A percentile compares a stretch with the other conserved stretches of the same genome.
Evolutionary conservation across 2,797 vertebrate genomes (phyloP).

Genomic region (Anguilla pacifica): DNA sequence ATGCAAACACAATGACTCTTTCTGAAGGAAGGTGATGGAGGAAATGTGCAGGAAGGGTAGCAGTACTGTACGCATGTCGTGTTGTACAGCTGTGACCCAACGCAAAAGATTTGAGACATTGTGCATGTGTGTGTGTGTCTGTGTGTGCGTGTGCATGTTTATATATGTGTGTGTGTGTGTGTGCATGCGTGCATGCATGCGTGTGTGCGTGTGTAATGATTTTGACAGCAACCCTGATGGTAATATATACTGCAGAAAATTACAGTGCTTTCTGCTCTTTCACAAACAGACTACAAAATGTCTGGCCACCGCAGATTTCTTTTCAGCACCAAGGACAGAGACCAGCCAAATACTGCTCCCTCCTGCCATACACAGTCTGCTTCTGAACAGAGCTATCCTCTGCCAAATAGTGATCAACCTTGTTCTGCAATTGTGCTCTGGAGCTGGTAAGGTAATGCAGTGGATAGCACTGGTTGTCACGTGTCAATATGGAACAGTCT

Average conservation of each 20-base stretch:
- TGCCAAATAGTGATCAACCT: constrained; percentile 7
- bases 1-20: background rate
- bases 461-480: background rate
- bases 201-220: background rate
- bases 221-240: constrained; percentile 2
- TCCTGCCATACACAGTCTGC: background rate
- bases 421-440: background rate
- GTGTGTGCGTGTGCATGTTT: background rate
- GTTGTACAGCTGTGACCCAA: background rate
- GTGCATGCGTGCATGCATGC: constrained; percentile 4
- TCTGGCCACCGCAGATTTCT: background rate
- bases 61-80: background rate
- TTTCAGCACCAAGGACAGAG: constrained; percentile 33
- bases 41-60: background rate
- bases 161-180: background rate
- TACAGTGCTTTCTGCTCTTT: background rate
- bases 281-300: background rate
- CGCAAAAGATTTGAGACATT: constrained; percentile 27
- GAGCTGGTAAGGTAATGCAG: background rate
- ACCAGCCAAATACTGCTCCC: background rate
- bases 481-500: background rate
- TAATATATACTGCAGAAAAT: constrained; percentile 13
- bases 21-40: background rate
- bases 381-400: background rate
- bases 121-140: background rate